phyloP scores from a whole-genome alignment of 2,113 vertebrate species.

The Tenebrosternarchus preto region DNA sequence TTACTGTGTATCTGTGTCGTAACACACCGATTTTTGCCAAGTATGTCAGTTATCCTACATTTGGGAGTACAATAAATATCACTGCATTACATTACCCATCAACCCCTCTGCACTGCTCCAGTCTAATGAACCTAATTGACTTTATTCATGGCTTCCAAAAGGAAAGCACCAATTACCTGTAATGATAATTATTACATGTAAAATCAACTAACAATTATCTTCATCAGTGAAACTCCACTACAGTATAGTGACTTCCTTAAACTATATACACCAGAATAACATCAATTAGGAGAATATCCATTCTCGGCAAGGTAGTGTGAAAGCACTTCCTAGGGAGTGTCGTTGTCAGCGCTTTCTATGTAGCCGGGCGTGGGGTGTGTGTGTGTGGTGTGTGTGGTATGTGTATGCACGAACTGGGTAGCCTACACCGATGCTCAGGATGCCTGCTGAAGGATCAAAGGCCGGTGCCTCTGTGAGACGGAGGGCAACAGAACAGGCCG shows the following conservation, averaged over 20 bases:
- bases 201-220: constrained; percentile 45
- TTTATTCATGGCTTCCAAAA: constrained; percentile 27
- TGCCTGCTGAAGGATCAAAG: background rate
- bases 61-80: background rate
- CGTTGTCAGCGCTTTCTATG: no score
- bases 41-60: constrained; percentile 6
- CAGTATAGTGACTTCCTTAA: background rate
- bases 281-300: background rate
- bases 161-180: constrained; percentile 27
- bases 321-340: no score
- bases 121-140: constrained; percentile 28
- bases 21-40: background rate
- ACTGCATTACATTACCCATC: constrained; percentile 2
- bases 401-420: no score
- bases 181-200: constrained; percentile 39
- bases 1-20: background rate
- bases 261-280: constrained; percentile 7
- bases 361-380: no score
- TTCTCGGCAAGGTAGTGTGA: no score
- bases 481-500: constrained; percentile 36
- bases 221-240: constrained; percentile 21
- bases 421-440: constrained; percentile 9
- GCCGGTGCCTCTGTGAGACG: constrained; percentile 15
- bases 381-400: no score
- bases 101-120: background rate